Evolutionary conservation across 1,140 invertebrate genomes (phyloP).

Genomic region (Anastrepha obliqua): DNA sequence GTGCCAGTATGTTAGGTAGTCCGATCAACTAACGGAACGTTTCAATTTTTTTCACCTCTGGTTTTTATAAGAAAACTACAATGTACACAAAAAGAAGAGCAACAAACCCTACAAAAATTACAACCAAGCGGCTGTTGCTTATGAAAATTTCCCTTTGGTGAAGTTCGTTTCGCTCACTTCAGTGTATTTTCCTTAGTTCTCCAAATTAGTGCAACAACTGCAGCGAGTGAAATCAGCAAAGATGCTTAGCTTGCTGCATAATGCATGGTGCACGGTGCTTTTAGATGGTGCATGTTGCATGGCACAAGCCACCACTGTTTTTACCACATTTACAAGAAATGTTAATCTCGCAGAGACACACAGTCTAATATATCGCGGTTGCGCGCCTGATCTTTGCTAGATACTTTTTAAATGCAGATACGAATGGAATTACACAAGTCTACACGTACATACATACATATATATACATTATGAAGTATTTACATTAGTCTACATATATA

Average conservation of each 20-base stretch:
- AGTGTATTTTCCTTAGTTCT: neutral
- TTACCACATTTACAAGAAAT: slow-evolving; percentile 6
- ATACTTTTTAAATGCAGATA: neutral
- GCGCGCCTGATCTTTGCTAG: neutral
- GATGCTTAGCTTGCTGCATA: no score
- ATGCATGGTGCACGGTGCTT: no score
- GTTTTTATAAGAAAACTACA: no score
- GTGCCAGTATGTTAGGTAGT: no score
- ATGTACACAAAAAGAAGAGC: no score
- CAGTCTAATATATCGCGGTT: slow-evolving; percentile 9
- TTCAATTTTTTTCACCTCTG: no score
- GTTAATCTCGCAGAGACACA: neutral
- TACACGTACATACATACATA: neutral
- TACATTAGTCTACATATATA: no score
- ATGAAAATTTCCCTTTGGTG: no score
- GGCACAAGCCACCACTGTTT: neutral
- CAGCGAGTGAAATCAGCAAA: neutral
- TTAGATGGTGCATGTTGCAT: neutral
- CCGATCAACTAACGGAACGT: no score
- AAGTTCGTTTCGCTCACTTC: no score
- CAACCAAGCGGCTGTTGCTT: no score
- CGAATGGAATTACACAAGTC: neutral
- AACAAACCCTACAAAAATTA: no score
- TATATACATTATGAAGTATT: neutral
- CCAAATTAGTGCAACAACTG: slow-evolving; percentile 17